Percentiles rank a stretch among this genome's conserved stretches.
These are phyloP conservation scores for Oreochromis aureus DNA, from an alignment of 2,113 vertebrate genomes.

Conservation along the genomic window DNA sequence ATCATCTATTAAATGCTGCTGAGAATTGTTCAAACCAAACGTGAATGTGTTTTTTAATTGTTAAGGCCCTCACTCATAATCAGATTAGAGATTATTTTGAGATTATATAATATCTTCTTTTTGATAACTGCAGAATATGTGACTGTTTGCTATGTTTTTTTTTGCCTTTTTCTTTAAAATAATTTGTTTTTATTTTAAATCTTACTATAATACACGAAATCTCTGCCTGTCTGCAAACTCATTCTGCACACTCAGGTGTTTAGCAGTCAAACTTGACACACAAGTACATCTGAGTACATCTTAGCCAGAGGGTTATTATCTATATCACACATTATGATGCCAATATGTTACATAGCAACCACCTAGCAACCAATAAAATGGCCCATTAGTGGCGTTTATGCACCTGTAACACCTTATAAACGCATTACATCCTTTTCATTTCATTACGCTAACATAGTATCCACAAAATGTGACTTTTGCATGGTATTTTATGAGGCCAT, in stretches of 20 bases:
- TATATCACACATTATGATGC: neutral
- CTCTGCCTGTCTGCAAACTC: neutral
- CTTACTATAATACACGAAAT: neutral
- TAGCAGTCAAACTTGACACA: neutral
- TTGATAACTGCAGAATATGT: neutral
- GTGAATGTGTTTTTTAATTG: neutral
- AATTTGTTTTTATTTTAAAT: neutral
- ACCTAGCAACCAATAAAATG: neutral
- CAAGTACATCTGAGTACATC: neutral
- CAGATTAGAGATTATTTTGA: neutral
- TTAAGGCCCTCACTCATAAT: neutral
- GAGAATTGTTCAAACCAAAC: neutral
- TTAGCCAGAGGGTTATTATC: neutral
- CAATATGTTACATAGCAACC: neutral
- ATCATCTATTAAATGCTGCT: neutral
- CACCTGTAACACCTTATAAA: neutral
- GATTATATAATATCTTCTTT: neutral
- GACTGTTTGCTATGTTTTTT: neutral
- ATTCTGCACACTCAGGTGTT: neutral
- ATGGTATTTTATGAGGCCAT: neutral
- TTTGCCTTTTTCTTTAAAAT: neutral
- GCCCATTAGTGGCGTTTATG: neutral
- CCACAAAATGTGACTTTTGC: neutral
- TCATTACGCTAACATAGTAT: neutral
- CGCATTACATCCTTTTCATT: neutral